Evolutionary conservation across 2,888 invertebrate species (phyloP), one percentile per base, ranked within the genome.

Genomic region (Aphelenchoides bicaudatus): DNA sequence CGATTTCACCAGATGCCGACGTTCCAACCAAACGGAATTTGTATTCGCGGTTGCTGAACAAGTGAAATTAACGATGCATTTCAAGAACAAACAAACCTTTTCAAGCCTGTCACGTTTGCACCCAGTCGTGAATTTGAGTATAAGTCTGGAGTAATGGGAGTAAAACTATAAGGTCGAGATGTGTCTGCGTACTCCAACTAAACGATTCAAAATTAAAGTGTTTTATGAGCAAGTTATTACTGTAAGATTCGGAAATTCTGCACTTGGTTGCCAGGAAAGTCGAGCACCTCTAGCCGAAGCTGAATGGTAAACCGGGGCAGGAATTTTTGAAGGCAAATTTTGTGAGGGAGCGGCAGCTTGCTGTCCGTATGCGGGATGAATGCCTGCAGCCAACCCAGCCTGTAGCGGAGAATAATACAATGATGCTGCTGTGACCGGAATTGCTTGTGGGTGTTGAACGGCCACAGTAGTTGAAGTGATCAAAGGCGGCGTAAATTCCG

Each of bases 1-100:
- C 30, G 10, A 37, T 38, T 16, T 64, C 61, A 5, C 60, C 61
- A 8, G 52, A 34, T 10, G 47, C 39, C 6, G 58, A 51, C 21
- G 50, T 46, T 0, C 65, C 66, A 5, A 58, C 56, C 21, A 75
- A 54, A 0, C 75, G 73, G 59, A 75, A 66, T 0, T 60, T 60
- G 56, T 74, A 75, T 16, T 71, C 71, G 29, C 62, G 70, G 51
- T 64, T 67, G 54, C 62, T 62, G 30, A 68, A 30, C 48, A 43
- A 54, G 50, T 16, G 2, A 58, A 56, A 4, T 23, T 49, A 13
- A 48, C 1, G 2, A 25, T 2, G 29, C 53, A n/a, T 52, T 49
- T 6, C 1, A 25, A 28, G 5, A 2, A 8, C 4, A 43, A 23
- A 31, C 19, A 37, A 19, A 65, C 65, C 66, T 62, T 8, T 56